Conservation (phyloP, 2,113 vertebrate genomes). For the Litocranius walleri region DNA sequence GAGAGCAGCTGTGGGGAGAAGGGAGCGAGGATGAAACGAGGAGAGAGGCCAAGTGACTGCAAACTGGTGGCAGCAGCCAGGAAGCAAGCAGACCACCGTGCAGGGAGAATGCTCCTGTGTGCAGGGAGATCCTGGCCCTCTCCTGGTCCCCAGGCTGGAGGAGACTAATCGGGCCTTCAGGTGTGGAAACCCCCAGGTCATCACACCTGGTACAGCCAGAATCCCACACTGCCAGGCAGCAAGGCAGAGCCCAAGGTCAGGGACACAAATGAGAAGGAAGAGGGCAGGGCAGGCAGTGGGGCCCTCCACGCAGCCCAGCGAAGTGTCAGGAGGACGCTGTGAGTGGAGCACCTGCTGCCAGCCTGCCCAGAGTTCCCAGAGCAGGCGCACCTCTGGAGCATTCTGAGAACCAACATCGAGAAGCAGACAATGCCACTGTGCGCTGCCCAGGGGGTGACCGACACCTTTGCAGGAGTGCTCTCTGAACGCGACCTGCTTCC, state of each 20-base stretch:
- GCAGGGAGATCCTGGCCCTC: background rate
- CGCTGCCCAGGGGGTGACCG: background rate
- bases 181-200: background rate
- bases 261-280: background rate
- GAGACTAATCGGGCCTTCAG: background rate
- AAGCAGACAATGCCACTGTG: background rate
- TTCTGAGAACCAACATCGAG: rapidly evolving
- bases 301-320: background rate
- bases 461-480: background rate
- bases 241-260: background rate
- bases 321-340: background rate
- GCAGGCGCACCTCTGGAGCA: background rate
- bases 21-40: background rate
- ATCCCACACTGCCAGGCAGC: background rate
- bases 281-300: background rate
- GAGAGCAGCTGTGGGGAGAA: background rate
- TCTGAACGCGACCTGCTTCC: rapidly evolving
- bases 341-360: background rate
- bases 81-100: background rate
- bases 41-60: background rate
- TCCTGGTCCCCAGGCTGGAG: background rate
- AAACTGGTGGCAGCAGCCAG: background rate
- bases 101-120: background rate
- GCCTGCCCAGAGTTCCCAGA: background rate
- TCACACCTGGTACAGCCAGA: background rate